These are phyloP conservation scores for Sycophaga agraensis DNA, from an alignment of 1,140 invertebrate species.

Conservation along the genomic window DNA sequence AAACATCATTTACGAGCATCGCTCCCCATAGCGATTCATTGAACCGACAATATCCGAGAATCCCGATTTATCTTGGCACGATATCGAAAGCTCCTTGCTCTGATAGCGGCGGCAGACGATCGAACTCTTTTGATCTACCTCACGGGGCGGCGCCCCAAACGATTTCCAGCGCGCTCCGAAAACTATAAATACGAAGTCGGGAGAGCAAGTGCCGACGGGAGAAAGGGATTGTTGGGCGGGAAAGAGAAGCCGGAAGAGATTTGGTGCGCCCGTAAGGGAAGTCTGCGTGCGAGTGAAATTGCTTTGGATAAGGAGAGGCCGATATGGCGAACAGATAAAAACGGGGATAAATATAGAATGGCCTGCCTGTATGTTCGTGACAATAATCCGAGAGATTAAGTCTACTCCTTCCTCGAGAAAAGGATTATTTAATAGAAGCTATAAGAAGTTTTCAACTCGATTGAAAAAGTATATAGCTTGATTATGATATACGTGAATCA, in stretches of 20 bases:
- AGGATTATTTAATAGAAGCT: too few relatives aligned
- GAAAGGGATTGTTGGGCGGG: neutral
- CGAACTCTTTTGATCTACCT: neutral
- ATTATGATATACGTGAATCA: too few relatives aligned
- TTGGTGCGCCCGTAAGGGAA: neutral
- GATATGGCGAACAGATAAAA: neutral
- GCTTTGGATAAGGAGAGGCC: neutral
- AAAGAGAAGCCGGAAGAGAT: neutral
- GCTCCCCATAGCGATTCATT: too few relatives aligned
- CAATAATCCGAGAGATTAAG: too few relatives aligned
- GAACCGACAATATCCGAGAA: too few relatives aligned
- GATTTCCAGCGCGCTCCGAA: neutral
- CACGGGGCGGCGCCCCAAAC: too few relatives aligned
- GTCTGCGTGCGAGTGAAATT: neutral
- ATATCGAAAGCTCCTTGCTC: neutral
- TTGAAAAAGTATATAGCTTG: too few relatives aligned
- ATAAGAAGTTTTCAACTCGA: too few relatives aligned
- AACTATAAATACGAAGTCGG: slow-evolving; percentile 16
- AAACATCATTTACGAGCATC: too few relatives aligned
- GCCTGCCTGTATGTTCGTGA: too few relatives aligned
- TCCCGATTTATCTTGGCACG: neutral
- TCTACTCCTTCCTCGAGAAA: too few relatives aligned
- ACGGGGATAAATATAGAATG: neutral
- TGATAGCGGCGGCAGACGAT: neutral
- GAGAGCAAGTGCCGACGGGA: neutral